phyloP scores from a whole-genome alignment of 1,140 invertebrate species.

The Brachystomella parvula region DNA sequence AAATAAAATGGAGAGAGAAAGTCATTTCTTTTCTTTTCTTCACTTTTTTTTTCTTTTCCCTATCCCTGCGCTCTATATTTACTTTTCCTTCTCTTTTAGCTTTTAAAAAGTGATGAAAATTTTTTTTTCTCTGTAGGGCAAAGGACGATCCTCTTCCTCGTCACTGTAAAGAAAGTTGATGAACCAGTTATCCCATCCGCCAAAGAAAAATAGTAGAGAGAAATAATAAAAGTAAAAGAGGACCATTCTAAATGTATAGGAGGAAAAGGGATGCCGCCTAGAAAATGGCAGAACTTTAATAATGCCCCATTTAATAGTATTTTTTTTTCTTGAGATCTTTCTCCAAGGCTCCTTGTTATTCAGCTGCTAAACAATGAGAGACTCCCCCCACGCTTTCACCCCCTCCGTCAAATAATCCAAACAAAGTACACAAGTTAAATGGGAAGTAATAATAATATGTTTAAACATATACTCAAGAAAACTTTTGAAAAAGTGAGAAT shows the following conservation, averaged over 20 bases:
- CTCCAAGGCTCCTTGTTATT: too few relatives aligned
- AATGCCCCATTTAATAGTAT: background rate
- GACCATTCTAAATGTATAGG: background rate
- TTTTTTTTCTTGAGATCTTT: background rate
- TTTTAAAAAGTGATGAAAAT: background rate
- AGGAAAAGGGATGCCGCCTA: background rate
- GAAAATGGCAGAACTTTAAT: background rate
- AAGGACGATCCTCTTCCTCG: too few relatives aligned
- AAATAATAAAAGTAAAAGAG: background rate
- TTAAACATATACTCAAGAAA: background rate
- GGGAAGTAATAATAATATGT: background rate
- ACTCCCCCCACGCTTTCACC: too few relatives aligned
- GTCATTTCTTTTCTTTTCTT: constrained; percentile 5
- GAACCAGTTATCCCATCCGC: background rate
- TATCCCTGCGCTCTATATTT: background rate
- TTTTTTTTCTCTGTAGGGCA: background rate
- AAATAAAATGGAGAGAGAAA: constrained; percentile 5
- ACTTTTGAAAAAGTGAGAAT: background rate
- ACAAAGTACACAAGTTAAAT: background rate
- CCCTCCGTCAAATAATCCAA: too few relatives aligned
- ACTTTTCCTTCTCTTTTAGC: background rate
- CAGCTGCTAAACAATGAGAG: too few relatives aligned
- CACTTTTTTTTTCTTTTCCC: constrained; percentile 6
- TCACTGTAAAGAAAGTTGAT: background rate
- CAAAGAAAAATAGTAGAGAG: background rate